These are phyloP conservation scores for Crotalus viridis DNA, from an alignment of 2,113 vertebrate genomes.

Conservation along the genomic window DNA sequence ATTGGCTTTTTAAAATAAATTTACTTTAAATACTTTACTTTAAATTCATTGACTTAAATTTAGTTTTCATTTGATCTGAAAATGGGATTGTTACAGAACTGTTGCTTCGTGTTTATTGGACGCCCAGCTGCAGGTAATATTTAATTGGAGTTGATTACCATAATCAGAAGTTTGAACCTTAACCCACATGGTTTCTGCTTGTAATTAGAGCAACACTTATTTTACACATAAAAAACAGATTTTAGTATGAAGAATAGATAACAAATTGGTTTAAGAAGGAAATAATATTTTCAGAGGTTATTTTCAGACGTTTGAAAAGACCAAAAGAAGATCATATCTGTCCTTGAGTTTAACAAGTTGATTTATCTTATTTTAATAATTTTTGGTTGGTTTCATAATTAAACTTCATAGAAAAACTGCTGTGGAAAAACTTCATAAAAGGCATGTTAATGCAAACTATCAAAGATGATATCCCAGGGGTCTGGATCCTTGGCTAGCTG, in stretches of 20 bases:
- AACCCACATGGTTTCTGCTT: no score
- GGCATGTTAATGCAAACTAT: neutral
- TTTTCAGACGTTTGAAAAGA: slow-evolving; percentile 5
- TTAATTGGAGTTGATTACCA: neutral
- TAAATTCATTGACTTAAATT: neutral
- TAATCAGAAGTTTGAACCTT: neutral
- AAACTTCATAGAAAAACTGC: neutral
- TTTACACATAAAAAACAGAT: neutral
- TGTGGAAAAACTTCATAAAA: neutral
- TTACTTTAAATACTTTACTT: neutral
- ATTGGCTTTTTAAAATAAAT: neutral
- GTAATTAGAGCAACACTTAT: no score
- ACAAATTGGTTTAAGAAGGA: neutral
- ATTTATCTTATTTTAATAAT: neutral
- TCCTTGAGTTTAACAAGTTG: neutral
- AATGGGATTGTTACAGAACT: neutral
- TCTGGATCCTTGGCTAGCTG: neutral
- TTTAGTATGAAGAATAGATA: accelerated
- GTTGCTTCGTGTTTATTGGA: neutral
- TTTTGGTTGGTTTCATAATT: neutral
- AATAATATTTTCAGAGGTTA: neutral
- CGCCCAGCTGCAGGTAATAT: neutral
- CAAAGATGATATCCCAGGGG: neutral
- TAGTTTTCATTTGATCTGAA: neutral
- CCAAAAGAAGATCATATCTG: neutral